Percentiles rank a stretch among this genome's conserved stretches.
These are phyloP conservation scores for Hoplodrina blanda DNA, from an alignment of 2,888 invertebrate genomes.

Conservation along the genomic window DNA sequence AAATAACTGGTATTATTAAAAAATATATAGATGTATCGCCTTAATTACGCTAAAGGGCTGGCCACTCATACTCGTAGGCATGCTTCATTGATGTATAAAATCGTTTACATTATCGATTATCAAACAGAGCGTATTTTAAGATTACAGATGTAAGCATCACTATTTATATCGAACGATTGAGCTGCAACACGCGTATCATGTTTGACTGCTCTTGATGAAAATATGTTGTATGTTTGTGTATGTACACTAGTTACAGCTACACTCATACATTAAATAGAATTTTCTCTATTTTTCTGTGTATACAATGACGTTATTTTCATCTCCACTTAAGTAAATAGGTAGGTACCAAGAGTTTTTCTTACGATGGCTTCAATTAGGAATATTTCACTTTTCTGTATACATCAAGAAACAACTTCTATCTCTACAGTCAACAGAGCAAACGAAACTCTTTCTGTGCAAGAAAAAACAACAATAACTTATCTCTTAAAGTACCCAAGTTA, in stretches of 20 bases:
- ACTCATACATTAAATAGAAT: conserved; percentile 38
- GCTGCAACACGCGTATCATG: conserved; percentile 70
- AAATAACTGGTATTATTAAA: conserved; percentile 66
- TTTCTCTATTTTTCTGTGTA: conserved; percentile 43
- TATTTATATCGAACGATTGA: conserved; percentile 74
- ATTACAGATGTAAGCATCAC: conserved; percentile 73
- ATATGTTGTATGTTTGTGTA: conserved; percentile 57
- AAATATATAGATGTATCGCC: conserved; percentile 62
- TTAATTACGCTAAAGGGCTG: conserved; percentile 73
- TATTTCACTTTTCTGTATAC: conserved; percentile 16
- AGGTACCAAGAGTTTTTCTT: conserved; percentile 19
- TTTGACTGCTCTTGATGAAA: conserved; percentile 70
- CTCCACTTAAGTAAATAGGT: conserved; percentile 26
- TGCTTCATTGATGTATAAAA: conserved; percentile 76
- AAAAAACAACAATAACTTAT: conserved; percentile 52
- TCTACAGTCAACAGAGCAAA: conserved; percentile 19
- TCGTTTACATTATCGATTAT: conserved; percentile 78
- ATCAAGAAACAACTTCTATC: conserved; percentile 24
- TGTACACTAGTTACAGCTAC: conserved; percentile 40
- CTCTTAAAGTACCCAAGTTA: conserved; percentile 50
- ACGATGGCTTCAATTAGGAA: conserved; percentile 15
- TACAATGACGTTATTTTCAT: conserved; percentile 30
- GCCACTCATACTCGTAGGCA: conserved; percentile 63
- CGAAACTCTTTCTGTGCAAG: conserved; percentile 17
- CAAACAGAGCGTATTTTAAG: conserved; percentile 74